A percentile compares a stretch with the other conserved stretches of the same genome.
phyloP scores from a whole-genome alignment of 2,888 invertebrate species.

The Galerucella nymphaeae region DNA sequence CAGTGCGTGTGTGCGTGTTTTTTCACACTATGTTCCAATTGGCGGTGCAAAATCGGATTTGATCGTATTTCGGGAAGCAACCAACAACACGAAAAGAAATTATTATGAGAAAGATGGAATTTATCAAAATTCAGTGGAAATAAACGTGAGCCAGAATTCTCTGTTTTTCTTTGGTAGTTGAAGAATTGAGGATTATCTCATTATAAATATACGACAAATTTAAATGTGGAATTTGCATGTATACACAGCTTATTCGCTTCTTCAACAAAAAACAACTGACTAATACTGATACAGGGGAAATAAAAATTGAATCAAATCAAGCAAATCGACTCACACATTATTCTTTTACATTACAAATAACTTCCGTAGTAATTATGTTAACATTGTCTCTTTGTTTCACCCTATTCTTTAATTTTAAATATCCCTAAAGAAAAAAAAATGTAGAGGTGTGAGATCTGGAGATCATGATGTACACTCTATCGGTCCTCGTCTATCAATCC shows the following conservation, averaged over 20 bases:
- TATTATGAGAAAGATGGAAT: neutral
- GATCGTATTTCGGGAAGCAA: constrained; percentile 1
- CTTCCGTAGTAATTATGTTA: too few species aligned
- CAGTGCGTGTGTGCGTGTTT: neutral
- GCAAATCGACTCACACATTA: too few species aligned
- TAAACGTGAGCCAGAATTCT: neutral
- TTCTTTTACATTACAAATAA: too few species aligned
- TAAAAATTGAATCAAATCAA: too few species aligned
- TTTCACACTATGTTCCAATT: neutral
- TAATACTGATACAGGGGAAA: too few species aligned
- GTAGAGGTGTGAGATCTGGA: too few species aligned
- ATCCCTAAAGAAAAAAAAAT: too few species aligned
- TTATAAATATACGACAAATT: neutral
- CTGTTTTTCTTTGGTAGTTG: neutral
- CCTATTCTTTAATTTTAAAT: too few species aligned
- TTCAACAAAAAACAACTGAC: too few species aligned
- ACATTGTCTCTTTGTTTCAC: too few species aligned
- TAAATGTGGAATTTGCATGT: neutral
- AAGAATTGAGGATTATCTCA: neutral
- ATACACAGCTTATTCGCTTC: neutral
- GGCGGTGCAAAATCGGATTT: neutral
- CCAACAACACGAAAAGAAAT: constrained; percentile 3
- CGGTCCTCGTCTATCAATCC: too few species aligned
- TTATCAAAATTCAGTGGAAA: neutral
- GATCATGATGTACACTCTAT: too few species aligned